Evolutionary conservation across 92 coral and sea anemone species (phyloP).

Genomic region (Plumapathes pennacea): DNA sequence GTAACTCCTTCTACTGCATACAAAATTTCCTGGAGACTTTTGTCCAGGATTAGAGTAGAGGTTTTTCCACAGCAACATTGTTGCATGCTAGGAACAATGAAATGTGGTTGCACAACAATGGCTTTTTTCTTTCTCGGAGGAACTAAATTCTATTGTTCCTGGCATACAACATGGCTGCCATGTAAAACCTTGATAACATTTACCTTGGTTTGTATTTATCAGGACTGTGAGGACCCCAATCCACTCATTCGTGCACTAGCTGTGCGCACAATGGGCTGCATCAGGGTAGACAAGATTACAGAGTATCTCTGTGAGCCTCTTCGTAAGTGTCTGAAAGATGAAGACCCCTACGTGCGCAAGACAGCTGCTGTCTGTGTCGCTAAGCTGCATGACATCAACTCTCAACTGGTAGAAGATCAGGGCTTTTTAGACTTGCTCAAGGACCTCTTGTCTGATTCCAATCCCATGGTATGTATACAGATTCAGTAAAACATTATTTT

Average conservation of each 20-base stretch:
- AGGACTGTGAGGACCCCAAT: constrained; percentile 99
- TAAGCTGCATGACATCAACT: constrained; percentile 94
- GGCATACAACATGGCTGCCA: too few relatives aligned
- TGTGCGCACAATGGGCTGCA: constrained; percentile 98
- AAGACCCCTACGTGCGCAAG: constrained; percentile 98
- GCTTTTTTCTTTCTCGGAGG: background rate
- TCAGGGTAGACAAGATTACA: constrained; percentile 98
- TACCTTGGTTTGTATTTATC: too few relatives aligned
- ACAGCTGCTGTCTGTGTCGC: constrained; percentile 99
- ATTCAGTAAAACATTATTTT: background rate
- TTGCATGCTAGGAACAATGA: too few relatives aligned
- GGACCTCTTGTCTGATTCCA: constrained; percentile 93
- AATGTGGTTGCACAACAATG: background rate
- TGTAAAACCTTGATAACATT: too few relatives aligned
- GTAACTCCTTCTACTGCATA: too few relatives aligned
- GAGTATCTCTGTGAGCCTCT: constrained; percentile 98
- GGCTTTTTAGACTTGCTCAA: constrained; percentile 90
- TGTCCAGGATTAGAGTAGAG: too few relatives aligned
- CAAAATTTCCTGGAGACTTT: too few relatives aligned
- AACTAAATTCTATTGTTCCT: too few relatives aligned
- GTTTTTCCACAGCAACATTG: too few relatives aligned
- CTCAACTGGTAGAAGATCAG: constrained; percentile 95
- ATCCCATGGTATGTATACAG: constrained; percentile 69
- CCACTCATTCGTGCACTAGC: constrained; percentile 98
- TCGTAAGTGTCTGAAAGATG: constrained; percentile 97